Evolutionary conservation across 2,888 invertebrate species (phyloP), one percentile per base, ranked within the genome.

Genomic region (Marasmarcha lunaedactyla): DNA sequence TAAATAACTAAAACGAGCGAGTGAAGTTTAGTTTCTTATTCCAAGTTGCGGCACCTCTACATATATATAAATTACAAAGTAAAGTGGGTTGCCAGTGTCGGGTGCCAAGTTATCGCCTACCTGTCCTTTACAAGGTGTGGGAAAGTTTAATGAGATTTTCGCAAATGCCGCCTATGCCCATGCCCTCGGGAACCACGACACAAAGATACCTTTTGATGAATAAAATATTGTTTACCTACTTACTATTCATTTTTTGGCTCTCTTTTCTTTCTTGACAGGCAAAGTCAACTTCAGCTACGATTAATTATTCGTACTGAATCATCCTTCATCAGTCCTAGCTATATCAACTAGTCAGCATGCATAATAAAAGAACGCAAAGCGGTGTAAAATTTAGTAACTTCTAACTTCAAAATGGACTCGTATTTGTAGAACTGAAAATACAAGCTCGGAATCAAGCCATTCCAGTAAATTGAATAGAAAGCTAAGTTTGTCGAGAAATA

Each of bases 301-400:
- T 20, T 20, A 20, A 20, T 5, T 20, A 20, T 20, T 20, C 7
- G 30, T 47, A 46, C 47, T 48, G 42, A 43, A 48, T 38, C 48
- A 46, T 59, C 71, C 69, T 59, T 67, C 70, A 73, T 54, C 54
- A 66, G 55, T 67, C 78, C 77, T 77, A 76, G 66, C 55, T 40
- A 63, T 30, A 30, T 30, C n/a, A 30, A 52, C 78, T 79, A 77
- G 64, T 71, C 71, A 62, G 70, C 83, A 83, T 83, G 83, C 83
- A 83, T 68, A 74, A 68, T 72, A 71, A 69, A 79, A 70, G 48
- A 78, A 77, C 78, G 83, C 83, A 73, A 83, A 83, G 83, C 83
- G 63, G 78, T 81, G 78, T 70, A 54, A 66, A 61, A 62, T 66
- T 60, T 64, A 52, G 63, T 62, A 65, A 58, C 59, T 49, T 55